Conservation (phyloP, 2,113 vertebrate genomes). For the Hassar affinis region DNA sequence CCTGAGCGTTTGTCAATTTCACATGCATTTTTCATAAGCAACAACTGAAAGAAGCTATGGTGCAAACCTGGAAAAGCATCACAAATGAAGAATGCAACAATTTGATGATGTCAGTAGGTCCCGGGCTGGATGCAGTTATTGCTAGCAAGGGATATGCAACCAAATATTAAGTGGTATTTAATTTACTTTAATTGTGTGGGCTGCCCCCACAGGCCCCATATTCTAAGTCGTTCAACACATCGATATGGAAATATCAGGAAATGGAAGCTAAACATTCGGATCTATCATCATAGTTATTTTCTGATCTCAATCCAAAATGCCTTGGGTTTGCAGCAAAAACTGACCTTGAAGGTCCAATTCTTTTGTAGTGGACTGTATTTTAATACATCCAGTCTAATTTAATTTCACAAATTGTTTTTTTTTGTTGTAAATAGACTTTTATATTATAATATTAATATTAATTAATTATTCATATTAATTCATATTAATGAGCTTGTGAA, state of each 20-base stretch:
- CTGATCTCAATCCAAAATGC: too few relatives aligned
- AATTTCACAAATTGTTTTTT: not conserved
- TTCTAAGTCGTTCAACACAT: not conserved
- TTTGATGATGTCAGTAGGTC: not conserved
- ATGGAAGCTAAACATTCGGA: too few relatives aligned
- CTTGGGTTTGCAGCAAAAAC: too few relatives aligned
- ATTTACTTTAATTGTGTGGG: not conserved
- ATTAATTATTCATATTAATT: too few relatives aligned
- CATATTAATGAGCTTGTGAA: too few relatives aligned
- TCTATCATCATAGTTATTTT: too few relatives aligned
- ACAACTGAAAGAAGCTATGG: not conserved
- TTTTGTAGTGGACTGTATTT: too few relatives aligned
- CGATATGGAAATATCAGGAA: too few relatives aligned
- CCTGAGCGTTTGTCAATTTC: not conserved
- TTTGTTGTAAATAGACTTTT: not conserved
- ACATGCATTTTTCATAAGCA: not conserved
- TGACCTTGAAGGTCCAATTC: too few relatives aligned
- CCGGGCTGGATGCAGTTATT: too few relatives aligned
- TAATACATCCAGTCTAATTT: not conserved
- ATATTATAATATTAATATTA: too few relatives aligned
- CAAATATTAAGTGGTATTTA: not conserved
- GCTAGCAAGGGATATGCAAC: not conserved
- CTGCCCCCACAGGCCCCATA: too few relatives aligned
- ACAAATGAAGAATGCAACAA: not conserved
- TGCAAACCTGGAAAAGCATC: not conserved